phyloP scores from a whole-genome alignment of 2,797 vertebrate species.

The Morelia viridis region DNA sequence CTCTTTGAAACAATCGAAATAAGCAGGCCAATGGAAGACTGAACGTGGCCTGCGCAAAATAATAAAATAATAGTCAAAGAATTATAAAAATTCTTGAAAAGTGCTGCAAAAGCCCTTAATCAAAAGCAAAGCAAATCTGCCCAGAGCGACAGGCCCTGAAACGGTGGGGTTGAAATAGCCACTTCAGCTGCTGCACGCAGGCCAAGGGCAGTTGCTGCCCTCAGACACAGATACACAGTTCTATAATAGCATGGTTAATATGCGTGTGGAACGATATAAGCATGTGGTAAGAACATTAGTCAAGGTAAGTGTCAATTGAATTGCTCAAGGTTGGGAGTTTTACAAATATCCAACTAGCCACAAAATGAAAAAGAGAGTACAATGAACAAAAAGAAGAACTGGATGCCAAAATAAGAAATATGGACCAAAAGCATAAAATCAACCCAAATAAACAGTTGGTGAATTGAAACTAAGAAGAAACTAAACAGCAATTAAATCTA shows the following conservation, averaged over 20 bases:
- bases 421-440: background rate
- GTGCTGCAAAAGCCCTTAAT: background rate
- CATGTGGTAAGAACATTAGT: background rate
- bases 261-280: background rate
- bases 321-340: background rate
- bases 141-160: background rate
- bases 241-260: background rate
- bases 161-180: background rate
- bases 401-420: background rate
- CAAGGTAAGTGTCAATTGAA: background rate
- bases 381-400: background rate
- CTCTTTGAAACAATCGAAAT: background rate
- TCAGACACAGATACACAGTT: background rate
- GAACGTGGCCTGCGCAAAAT: background rate
- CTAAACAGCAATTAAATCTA: background rate
- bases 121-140: background rate
- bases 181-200: background rate
- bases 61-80: background rate
- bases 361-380: background rate
- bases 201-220: background rate
- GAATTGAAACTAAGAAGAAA: background rate
- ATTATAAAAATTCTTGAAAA: background rate
- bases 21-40: background rate
- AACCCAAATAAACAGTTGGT: background rate
- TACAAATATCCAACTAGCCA: background rate